Percentiles rank a stretch among this genome's conserved stretches.
Conservation (phyloP, 2,797 vertebrate genomes). For the Zalophus californianus region DNA sequence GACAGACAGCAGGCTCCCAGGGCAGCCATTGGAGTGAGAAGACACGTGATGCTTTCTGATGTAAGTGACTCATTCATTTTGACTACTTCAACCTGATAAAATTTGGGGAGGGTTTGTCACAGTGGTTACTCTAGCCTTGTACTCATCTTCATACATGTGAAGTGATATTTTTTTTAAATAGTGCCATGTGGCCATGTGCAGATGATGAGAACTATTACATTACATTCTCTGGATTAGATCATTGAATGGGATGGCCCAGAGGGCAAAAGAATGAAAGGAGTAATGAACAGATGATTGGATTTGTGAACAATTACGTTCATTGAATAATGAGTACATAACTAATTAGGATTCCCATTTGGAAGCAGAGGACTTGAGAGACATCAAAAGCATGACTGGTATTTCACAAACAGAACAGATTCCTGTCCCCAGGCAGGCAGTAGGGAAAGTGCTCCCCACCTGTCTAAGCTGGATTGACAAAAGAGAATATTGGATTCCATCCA, state of each 20-base stretch:
- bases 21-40: neutral
- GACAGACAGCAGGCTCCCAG: neutral
- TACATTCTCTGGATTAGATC: slow-evolving; percentile 35
- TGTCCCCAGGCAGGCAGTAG: neutral
- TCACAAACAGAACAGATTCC: slow-evolving; percentile 56
- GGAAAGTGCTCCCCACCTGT: neutral
- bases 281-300: slow-evolving; percentile 68
- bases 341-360: slow-evolving; percentile 61
- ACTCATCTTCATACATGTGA: neutral
- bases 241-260: slow-evolving; percentile 64
- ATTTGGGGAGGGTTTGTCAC: neutral
- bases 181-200: neutral
- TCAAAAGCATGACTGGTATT: slow-evolving; percentile 16
- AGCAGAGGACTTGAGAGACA: slow-evolving; percentile 52
- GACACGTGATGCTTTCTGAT: neutral
- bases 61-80: slow-evolving; percentile 14
- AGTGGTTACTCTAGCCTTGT: neutral
- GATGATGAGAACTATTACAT: slow-evolving; percentile 40
- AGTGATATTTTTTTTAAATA: slow-evolving; percentile 14
- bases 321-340: slow-evolving; percentile 65
- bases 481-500: neutral
- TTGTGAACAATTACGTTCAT: slow-evolving; percentile 65
- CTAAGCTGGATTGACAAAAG: neutral
- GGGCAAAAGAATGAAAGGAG: slow-evolving; percentile 63
- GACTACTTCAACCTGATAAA: neutral